Evolutionary conservation across 2,797 vertebrate genomes (phyloP).

Genomic region (Paguma larvata): DNA sequence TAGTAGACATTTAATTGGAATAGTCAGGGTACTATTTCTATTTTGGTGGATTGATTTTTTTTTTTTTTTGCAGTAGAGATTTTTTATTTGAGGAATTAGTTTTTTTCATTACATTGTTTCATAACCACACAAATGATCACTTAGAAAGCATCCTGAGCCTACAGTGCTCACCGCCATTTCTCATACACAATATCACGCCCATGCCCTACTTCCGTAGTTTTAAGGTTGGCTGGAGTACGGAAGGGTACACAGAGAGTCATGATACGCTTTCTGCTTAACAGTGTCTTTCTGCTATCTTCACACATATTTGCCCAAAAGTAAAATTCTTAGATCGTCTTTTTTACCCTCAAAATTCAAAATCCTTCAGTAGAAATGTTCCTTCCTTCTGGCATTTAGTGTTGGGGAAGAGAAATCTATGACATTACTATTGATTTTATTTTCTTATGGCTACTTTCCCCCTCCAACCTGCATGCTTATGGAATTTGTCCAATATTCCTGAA

Average conservation of each 20-base stretch:
- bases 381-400: not conserved
- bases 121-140: not conserved
- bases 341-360: not conserved
- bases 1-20: not conserved
- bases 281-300: not conserved
- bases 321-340: not conserved
- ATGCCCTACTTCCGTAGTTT: too few species aligned
- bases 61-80: not conserved
- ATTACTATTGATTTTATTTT: not conserved
- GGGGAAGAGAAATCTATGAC: not conserved
- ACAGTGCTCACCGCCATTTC: not conserved
- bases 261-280: not conserved
- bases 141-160: not conserved
- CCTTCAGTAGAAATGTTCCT: not conserved
- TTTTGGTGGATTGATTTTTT: not conserved
- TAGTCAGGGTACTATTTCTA: not conserved
- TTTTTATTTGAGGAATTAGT: not conserved
- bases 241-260: not conserved
- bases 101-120: not conserved
- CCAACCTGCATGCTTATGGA: not conserved
- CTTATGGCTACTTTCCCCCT: not conserved
- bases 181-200: not conserved
- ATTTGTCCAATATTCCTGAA: not conserved
- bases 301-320: not conserved
- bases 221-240: not conserved